phyloP scores from a whole-genome alignment of 1,140 invertebrate species.

The Zaprionus davidi region DNA sequence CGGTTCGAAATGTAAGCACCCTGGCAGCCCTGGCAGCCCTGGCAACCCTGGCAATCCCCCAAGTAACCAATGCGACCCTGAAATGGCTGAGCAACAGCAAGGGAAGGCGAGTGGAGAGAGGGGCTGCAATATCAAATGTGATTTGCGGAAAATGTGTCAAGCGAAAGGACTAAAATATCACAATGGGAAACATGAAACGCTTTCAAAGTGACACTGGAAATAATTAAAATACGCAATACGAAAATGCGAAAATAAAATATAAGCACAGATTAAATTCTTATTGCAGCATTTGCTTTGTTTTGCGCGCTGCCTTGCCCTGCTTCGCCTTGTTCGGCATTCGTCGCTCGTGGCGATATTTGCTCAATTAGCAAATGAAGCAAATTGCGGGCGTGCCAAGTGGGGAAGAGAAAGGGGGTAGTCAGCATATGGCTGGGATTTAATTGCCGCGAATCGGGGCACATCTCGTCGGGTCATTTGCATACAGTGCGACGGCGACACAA shows the following conservation, averaged over 20 bases:
- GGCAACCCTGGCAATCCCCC: slow-evolving; percentile 2
- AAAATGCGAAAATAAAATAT: slow-evolving; percentile 23
- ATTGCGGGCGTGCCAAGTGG: neutral
- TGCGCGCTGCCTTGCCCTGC: neutral
- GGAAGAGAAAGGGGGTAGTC: neutral
- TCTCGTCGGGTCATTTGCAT: slow-evolving; percentile 7
- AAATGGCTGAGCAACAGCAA: neutral
- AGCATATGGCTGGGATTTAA: neutral
- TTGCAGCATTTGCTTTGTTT: neutral
- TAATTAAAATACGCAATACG: slow-evolving; percentile 49
- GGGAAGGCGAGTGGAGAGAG: too few relatives aligned
- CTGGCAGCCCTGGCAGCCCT: slow-evolving; percentile 47
- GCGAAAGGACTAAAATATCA: slow-evolving; percentile 45
- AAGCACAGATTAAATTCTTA: slow-evolving; percentile 15
- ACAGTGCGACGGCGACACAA: neutral
- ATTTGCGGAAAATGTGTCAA: slow-evolving; percentile 55
- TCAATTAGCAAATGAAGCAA: slow-evolving; percentile 40
- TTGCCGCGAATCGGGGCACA: neutral
- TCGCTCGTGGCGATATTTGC: neutral
- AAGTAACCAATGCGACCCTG: slow-evolving; percentile 5
- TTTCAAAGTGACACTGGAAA: slow-evolving; percentile 49
- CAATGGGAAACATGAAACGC: slow-evolving; percentile 41
- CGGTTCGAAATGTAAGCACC: slow-evolving; percentile 55
- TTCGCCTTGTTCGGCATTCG: too few relatives aligned
- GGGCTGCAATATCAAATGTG: slow-evolving; percentile 34